Evolutionary conservation across 1,140 invertebrate genomes (phyloP).

Genomic region (Drosophila lowei): DNA sequence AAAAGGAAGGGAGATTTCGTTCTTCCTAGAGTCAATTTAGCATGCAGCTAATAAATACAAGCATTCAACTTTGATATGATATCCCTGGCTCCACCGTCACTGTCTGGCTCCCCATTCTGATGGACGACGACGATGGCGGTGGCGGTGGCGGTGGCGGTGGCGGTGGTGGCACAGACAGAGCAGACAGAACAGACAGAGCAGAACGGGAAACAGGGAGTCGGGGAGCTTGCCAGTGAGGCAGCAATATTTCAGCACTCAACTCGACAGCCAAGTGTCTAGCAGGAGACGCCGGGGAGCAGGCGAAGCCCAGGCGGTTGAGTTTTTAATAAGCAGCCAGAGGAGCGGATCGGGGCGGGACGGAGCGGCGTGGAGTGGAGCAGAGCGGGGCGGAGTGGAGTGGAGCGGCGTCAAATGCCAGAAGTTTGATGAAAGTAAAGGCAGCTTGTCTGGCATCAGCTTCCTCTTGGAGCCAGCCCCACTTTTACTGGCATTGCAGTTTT

Average conservation of each 20-base stretch:
- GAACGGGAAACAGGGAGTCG: neutral
- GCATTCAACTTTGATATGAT: slow-evolving; percentile 42
- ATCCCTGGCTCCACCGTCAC: slow-evolving; percentile 13
- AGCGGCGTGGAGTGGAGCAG: slow-evolving; percentile 11
- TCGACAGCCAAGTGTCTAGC: slow-evolving; percentile 42
- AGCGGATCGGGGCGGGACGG: no score
- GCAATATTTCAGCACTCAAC: slow-evolving; percentile 63
- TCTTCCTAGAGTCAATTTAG: slow-evolving; percentile 20
- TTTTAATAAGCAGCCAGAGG: slow-evolving; percentile 66
- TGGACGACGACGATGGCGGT: no score
- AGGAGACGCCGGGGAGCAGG: neutral
- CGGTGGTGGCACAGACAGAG: slow-evolving; percentile 26
- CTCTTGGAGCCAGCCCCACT: neutral
- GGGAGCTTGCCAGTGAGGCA: slow-evolving; percentile 12
- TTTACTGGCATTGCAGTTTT: slow-evolving; percentile 33
- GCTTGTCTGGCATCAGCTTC: slow-evolving; percentile 2
- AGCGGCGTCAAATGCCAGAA: slow-evolving; percentile 53
- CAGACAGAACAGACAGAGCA: slow-evolving; percentile 17
- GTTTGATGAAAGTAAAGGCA: slow-evolving; percentile 63
- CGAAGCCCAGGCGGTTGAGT: slow-evolving; percentile 36
- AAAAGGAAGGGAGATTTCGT: slow-evolving; percentile 19
- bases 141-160: slow-evolving; percentile 10
- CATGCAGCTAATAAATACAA: slow-evolving; percentile 44
- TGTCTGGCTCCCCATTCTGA: neutral
- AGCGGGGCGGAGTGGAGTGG: no score